Evolutionary conservation across 2,113 vertebrate species (phyloP).

Genomic region (Pseudopipra pipra): DNA sequence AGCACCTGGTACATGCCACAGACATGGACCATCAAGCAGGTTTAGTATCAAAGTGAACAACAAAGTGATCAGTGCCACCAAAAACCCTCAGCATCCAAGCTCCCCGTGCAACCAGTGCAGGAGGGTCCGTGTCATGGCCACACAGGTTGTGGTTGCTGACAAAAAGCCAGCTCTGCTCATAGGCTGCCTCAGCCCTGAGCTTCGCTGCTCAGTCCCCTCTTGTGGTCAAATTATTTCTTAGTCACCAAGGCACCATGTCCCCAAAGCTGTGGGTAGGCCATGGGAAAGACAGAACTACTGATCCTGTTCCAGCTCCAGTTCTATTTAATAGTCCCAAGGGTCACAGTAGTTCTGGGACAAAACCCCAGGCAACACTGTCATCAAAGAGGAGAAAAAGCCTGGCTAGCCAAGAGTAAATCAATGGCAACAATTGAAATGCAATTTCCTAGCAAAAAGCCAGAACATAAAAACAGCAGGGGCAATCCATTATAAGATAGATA

Average conservation of each 20-base stretch:
- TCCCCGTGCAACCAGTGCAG: background rate
- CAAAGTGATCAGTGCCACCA: background rate
- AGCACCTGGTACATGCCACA: background rate
- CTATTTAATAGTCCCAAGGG: background rate
- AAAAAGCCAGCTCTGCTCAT: background rate
- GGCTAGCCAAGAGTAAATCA: background rate
- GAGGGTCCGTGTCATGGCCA: fast-evolving
- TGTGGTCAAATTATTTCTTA: background rate
- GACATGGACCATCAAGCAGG: background rate
- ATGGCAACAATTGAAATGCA: background rate
- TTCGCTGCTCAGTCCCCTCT: background rate
- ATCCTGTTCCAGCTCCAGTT: background rate
- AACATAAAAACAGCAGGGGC: background rate
- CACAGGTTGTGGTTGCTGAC: fast-evolving
- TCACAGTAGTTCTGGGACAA: background rate
- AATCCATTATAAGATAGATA: background rate
- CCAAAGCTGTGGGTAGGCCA: background rate
- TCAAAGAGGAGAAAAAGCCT: background rate
- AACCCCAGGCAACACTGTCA: background rate
- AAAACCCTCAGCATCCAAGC: background rate
- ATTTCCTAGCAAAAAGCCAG: background rate
- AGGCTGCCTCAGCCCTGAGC: background rate
- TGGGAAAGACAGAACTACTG: background rate
- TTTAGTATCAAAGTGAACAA: background rate
- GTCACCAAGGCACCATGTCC: background rate